These are phyloP conservation scores for Jordanella pulchra DNA, from an alignment of 2,797 vertebrate genomes.

Conservation along the genomic window DNA sequence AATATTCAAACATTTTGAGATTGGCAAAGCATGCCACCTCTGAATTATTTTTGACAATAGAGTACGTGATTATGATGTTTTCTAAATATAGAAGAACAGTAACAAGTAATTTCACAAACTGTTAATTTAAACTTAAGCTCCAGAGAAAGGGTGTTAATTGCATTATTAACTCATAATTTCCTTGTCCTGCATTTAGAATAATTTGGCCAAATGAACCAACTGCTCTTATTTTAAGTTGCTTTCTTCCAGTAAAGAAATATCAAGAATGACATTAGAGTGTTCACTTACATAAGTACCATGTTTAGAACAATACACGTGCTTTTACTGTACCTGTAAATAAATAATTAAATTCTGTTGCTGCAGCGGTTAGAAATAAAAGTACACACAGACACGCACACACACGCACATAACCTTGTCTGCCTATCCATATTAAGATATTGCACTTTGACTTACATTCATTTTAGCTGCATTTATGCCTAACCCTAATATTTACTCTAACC, in stretches of 20 bases:
- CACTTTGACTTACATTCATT: too few species aligned
- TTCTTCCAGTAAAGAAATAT: constrained; percentile 45
- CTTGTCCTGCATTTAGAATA: constrained; percentile 53
- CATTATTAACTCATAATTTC: constrained; percentile 68
- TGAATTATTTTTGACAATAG: background rate
- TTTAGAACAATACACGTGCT: constrained; percentile 43
- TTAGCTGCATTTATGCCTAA: too few species aligned
- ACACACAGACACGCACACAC: too few species aligned
- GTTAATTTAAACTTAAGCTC: constrained; percentile 14
- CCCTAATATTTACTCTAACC: too few species aligned
- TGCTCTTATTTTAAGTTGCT: constrained; percentile 64
- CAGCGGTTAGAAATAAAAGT: constrained; percentile 38
- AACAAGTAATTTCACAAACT: constrained; percentile 46
- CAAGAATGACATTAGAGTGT: constrained; percentile 42
- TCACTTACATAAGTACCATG: constrained; percentile 26
- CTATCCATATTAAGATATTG: too few species aligned
- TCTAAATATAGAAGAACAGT: constrained; percentile 38
- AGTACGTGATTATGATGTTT: constrained; percentile 14
- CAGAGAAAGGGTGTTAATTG: constrained; percentile 4
- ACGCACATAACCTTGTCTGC: too few species aligned
- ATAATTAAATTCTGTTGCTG: constrained; percentile 28
- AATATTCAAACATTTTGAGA: background rate
- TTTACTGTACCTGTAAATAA: constrained; percentile 13
- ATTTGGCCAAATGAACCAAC: constrained; percentile 57
- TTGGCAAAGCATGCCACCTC: constrained; percentile 2